A percentile compares a stretch with the other conserved stretches of the same genome.
Evolutionary conservation across 2,888 invertebrate genomes (phyloP).

Genomic region (Rhagonycha lutea): DNA sequence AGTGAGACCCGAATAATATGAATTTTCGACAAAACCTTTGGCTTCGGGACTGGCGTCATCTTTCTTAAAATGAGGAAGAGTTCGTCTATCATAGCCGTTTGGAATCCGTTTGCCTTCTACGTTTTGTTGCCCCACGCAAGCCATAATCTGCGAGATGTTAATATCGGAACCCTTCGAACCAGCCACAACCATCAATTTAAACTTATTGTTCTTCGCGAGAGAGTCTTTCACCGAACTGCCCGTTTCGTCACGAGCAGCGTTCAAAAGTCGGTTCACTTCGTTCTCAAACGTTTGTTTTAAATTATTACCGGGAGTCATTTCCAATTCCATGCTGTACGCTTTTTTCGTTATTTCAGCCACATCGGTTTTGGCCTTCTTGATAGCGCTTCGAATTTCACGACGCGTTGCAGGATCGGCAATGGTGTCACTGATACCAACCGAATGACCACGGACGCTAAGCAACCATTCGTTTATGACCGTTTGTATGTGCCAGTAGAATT

Average conservation of each 20-base stretch:
- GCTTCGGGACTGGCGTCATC: constrained; percentile 99
- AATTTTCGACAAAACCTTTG: constrained; percentile 99
- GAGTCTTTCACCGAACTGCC: constrained; percentile 99
- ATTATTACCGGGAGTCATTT: constrained; percentile 98
- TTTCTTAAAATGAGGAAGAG: constrained; percentile 98
- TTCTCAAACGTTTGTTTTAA: constrained; percentile 99
- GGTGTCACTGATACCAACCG: constrained; percentile 97
- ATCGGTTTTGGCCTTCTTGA: constrained; percentile 97
- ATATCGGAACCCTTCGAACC: constrained; percentile 99
- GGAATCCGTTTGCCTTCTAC: constrained; percentile 99
- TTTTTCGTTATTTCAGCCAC: constrained; percentile 99
- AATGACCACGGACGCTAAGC: constrained; percentile 93
- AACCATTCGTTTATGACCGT: constrained; percentile 99
- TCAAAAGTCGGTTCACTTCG: constrained; percentile 96
- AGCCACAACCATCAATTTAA: constrained; percentile 99
- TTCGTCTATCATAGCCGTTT: constrained; percentile 97
- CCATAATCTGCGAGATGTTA: constrained; percentile 99
- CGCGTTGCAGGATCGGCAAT: constrained; percentile 99
- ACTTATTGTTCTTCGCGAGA: constrained; percentile 97
- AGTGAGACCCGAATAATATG: constrained; percentile 97
- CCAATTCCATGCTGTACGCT: constrained; percentile 98
- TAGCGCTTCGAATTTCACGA: constrained; percentile 95
- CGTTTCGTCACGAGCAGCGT: constrained; percentile 99
- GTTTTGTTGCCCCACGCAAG: constrained; percentile 99
- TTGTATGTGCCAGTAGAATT: constrained; percentile 98